Evolutionary conservation across 2,113 vertebrate genomes (phyloP).

Genomic region (Campylorhamphus procurvoides): DNA sequence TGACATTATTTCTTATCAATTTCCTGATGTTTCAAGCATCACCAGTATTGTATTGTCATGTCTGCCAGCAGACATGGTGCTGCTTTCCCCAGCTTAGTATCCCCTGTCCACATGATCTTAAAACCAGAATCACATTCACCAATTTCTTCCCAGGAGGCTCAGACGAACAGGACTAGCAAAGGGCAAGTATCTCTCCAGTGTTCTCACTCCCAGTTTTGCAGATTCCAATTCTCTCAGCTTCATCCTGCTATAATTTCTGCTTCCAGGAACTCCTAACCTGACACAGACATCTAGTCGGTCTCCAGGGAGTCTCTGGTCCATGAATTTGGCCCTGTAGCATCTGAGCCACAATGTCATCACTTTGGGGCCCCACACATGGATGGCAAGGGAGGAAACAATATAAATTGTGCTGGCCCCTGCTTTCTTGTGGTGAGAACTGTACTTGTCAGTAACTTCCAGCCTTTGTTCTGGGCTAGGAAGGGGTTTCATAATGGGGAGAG

Average conservation of each 20-base stretch:
- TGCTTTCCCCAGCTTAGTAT: neutral
- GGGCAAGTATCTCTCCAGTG: neutral
- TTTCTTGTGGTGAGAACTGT: conserved; percentile 48
- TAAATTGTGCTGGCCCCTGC: neutral
- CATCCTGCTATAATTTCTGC: neutral
- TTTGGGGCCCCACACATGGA: conserved; percentile 32
- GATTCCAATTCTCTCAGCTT: neutral
- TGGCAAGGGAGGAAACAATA: neutral
- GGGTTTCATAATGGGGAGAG: neutral
- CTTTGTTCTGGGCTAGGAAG: conserved; percentile 10
- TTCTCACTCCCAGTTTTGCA: neutral
- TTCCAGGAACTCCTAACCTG: neutral
- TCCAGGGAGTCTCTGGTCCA: neutral
- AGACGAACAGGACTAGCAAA: neutral
- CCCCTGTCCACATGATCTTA: neutral
- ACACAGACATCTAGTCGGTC: neutral
- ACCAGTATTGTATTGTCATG: neutral
- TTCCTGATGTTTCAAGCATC: neutral
- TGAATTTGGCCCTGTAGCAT: neutral
- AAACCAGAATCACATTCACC: neutral
- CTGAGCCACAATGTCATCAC: neutral
- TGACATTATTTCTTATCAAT: neutral
- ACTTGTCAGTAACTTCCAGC: conserved; percentile 24
- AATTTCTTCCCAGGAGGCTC: neutral
- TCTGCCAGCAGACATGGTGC: neutral